phyloP scores from a whole-genome alignment of 1,140 invertebrate species.

The Oscheius sp. region DNA sequence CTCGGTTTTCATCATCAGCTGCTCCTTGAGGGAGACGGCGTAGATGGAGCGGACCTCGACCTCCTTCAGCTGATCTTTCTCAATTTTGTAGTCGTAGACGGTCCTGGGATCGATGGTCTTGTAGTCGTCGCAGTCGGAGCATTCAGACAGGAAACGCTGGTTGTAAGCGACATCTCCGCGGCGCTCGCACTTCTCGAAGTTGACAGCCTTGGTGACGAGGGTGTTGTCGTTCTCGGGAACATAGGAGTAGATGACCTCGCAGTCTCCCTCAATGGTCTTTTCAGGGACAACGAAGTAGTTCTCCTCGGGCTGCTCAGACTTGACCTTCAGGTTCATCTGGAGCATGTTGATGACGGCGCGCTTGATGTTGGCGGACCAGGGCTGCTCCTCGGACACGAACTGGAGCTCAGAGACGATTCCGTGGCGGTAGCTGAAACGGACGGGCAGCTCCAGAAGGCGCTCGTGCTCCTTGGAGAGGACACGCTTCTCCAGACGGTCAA shows the following conservation, averaged over 20 bases:
- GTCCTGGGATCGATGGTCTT: slow-evolving; percentile 14
- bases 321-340: slow-evolving; percentile 51
- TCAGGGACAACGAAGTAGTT: slow-evolving; percentile 32
- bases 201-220: slow-evolving; percentile 51
- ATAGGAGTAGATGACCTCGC: slow-evolving; percentile 46
- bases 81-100: slow-evolving; percentile 28
- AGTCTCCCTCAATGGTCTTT: slow-evolving; percentile 46
- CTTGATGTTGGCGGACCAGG: slow-evolving; percentile 61
- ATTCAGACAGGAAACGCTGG: slow-evolving; percentile 28
- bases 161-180: slow-evolving; percentile 44
- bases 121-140: slow-evolving; percentile 26
- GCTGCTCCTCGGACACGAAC: slow-evolving; percentile 44
- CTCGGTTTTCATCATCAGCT: slow-evolving; percentile 6
- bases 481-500: slow-evolving; percentile 10
- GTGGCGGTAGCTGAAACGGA: slow-evolving; percentile 14
- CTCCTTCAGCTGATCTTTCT: slow-evolving; percentile 10
- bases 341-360: slow-evolving; percentile 56
- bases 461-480: slow-evolving; percentile 17
- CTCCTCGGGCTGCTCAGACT: background rate
- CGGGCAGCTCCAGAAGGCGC: slow-evolving; percentile 18
- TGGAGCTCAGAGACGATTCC: slow-evolving; percentile 32
- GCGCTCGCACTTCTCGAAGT: slow-evolving; percentile 53
- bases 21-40: slow-evolving; percentile 16
- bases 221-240: slow-evolving; percentile 25
- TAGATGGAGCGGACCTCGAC: slow-evolving; percentile 26